Percentiles rank a stretch among this genome's conserved stretches.
These are phyloP conservation scores for Aldabrachelys gigantea DNA, from an alignment of 2,113 vertebrate genomes.

Conservation along the genomic window DNA sequence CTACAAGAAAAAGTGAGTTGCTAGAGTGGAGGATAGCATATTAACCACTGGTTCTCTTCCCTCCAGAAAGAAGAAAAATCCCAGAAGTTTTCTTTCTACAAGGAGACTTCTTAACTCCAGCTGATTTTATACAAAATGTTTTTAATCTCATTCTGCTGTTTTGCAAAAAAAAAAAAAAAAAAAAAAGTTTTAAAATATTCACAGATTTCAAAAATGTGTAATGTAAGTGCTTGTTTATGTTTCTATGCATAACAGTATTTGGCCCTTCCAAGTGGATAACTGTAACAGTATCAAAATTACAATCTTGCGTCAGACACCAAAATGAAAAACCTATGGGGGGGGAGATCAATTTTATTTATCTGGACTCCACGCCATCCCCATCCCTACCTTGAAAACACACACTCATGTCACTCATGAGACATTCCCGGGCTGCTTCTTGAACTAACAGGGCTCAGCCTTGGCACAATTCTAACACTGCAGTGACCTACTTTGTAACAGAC, in stretches of 20 bases:
- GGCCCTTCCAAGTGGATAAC: background rate
- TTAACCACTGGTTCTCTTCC: background rate
- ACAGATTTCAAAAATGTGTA: background rate
- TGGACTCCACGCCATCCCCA: too few species aligned
- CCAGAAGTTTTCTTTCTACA: background rate
- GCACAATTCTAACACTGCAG: background rate
- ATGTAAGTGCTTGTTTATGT: background rate
- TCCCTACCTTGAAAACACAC: background rate
- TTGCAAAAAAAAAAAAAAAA: background rate
- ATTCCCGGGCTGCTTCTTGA: background rate
- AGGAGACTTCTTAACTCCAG: background rate
- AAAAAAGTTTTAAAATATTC: background rate
- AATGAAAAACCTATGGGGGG: background rate
- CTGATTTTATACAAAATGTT: background rate
- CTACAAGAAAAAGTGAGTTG: fast-evolving
- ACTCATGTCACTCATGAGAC: background rate
- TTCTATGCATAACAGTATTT: background rate
- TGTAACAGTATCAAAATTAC: background rate
- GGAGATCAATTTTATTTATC: background rate
- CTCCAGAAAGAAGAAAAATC: background rate
- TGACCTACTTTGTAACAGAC: conserved; percentile 7
- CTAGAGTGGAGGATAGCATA: background rate
- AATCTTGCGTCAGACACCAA: background rate
- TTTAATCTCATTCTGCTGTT: background rate
- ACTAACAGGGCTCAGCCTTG: background rate